phyloP scores from a whole-genome alignment of 2,888 invertebrate species.

The Balanococcus diminutus region DNA sequence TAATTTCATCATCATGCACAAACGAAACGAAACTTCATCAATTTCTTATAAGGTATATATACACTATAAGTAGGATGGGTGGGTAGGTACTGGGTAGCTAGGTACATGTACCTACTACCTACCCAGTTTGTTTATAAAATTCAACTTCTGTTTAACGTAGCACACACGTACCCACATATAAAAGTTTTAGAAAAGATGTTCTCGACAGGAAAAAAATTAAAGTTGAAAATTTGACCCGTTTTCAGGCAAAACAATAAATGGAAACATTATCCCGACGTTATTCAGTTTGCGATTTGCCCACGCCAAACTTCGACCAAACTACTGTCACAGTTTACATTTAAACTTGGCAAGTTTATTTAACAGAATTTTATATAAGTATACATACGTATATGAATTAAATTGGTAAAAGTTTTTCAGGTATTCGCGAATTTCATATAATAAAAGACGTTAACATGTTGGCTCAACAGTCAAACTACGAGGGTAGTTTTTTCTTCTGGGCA shows the following conservation, averaged over 20 bases:
- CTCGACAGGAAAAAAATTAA: neutral
- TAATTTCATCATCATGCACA: neutral
- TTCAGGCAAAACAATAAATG: constrained; percentile 26
- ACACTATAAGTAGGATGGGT: too few species aligned
- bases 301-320: neutral
- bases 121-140: neutral
- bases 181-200: constrained; percentile 13
- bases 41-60: constrained; percentile 17
- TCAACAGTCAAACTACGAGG: neutral
- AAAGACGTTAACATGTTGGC: neutral
- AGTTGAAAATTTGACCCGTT: neutral
- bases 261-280: constrained; percentile 3
- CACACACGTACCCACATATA: neutral
- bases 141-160: neutral
- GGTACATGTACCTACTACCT: neutral
- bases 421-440: neutral
- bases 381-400: neutral
- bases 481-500: neutral
- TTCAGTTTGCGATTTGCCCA: neutral
- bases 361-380: constrained; percentile 20
- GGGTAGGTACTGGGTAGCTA: too few species aligned
- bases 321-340: constrained; percentile 20
- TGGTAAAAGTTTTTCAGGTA: constrained; percentile 22
- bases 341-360: constrained; percentile 37
- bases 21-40: neutral